Evolutionary conservation across 1,140 invertebrate genomes (phyloP), one percentile per base, ranked within the genome.

Genomic region (Sycophaga agraensis): DNA sequence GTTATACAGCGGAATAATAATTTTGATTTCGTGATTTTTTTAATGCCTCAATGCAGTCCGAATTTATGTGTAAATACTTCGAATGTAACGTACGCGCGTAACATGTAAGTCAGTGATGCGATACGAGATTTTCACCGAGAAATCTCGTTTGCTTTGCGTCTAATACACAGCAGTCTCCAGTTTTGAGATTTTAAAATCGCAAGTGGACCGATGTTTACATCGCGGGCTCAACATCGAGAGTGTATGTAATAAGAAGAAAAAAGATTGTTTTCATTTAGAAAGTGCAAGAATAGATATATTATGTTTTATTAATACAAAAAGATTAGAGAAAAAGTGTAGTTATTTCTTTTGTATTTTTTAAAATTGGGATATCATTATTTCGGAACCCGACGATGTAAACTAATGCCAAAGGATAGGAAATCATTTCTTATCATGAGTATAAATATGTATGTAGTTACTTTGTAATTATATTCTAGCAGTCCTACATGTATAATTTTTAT

Each of bases 361-460:
- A 4, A 14, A 26, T 22, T 21, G 9, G 7, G 35, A 40, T 19
- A 37, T n/a, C 16, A 49, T 22, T n/a, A 17, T 50, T 61, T 35
- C 22, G 4, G 48, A 63, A 45, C 56, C 48, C 66, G 34, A 37
- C 26, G 51, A 68, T 65, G 64, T 62, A 59, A 68, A 64, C 61
- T 42, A 53, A 56, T 58, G 51, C 65, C 57, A 59, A 64, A 65
- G 62, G 54, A 63, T 66, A 65, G 40, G 53, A 53, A 64, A 68
- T 43, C 39, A 59, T 54, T 58, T 40, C 42, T 49, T 54, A 62
- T 57, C 42, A n/a, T 53, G 46, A 65, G 59, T 71, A 70, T 72
- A 71, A 67, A 70, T 69, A 71, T 69, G 66, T 68, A 68, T 53
- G 67, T 72, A 72, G 66, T 50, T 68, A 69, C 64, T 67, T 68